Evolutionary conservation across 2,888 invertebrate species (phyloP), one percentile per base, ranked within the genome.

Genomic region (Listrodromus nycthemerus): DNA sequence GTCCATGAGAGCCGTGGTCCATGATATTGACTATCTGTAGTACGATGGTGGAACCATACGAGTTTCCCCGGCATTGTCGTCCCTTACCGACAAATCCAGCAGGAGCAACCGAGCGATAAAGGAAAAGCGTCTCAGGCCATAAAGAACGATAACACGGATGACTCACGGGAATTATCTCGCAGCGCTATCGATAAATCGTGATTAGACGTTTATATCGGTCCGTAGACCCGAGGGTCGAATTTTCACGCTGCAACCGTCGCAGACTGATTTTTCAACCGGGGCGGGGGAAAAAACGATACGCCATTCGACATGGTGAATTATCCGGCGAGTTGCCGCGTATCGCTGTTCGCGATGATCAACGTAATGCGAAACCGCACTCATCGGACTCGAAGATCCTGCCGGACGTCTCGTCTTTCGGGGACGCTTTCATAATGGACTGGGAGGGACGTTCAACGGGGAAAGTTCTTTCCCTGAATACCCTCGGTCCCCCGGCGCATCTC

Each of bases 131-230:
- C 24, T 55, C 21, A 58, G 81, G 61, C 82, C 77, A 77, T 55
- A 21, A 55, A 19, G 75, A 73, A 67, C 41, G 67, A 19, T 58
- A 30, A 13, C 27, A 27, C 58, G 41, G 30, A 58, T 30, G 58
- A 58, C 58, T 58, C 58, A 27, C 16, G 58, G 27, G n/a, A 58
- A 27, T 41, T 16, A 27, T 58, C 58, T 16, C 16, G n/a, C n/a
- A 8, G 58, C 61, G 74, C 37, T 48, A 66, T 85, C 84, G 87
- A 89, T 89, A 86, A 87, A 86, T 81, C 81, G 86, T 89, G 90
- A 90, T 89, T 90, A 88, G 88, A 83, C 90, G 89, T 19, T 90
- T 88, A 91, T 88, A 91, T 89, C 83, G 87, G 63, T 66, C 80
- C 70, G 55, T 6, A 66, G 75, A 37, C 21, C 45, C 73, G 48